These are phyloP conservation scores for Ennomos erosarius DNA, from an alignment of 2,888 invertebrate species.

Conservation along the genomic window DNA sequence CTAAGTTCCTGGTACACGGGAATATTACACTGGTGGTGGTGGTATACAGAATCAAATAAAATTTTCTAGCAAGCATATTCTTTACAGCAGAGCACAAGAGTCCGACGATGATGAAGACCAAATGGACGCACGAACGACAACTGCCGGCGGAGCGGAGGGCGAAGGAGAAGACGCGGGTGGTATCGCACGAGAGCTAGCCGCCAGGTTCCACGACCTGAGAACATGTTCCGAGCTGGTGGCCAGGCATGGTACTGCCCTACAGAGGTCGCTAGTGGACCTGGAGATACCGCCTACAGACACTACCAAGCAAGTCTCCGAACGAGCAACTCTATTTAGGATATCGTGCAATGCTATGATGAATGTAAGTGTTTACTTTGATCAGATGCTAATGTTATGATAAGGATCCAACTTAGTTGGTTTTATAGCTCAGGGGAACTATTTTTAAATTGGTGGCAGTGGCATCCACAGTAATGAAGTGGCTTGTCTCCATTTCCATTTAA, in stretches of 20 bases:
- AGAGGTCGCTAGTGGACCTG: conserved; percentile 91
- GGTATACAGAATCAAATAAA: background rate
- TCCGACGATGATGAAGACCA: conserved; percentile 91
- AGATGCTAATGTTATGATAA: too few species aligned
- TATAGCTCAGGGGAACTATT: too few species aligned
- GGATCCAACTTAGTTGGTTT: too few species aligned
- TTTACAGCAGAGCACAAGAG: conserved; percentile 87
- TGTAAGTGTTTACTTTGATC: conserved; percentile 70
- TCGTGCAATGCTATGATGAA: conserved; percentile 99
- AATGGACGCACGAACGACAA: conserved; percentile 74
- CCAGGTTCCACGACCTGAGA: conserved; percentile 93
- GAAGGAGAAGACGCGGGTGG: conserved; percentile 85
- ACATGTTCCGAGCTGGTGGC: conserved; percentile 96
- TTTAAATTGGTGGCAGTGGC: too few species aligned
- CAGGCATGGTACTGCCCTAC: conserved; percentile 94
- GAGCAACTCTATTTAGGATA: conserved; percentile 97
- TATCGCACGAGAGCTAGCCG: conserved; percentile 89
- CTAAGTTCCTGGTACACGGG: too few species aligned
- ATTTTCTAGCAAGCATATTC: background rate
- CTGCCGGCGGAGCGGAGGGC: conserved; percentile 81
- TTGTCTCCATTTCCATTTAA: too few species aligned
- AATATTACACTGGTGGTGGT: too few species aligned
- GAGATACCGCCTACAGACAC: conserved; percentile 90
- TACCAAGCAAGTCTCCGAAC: conserved; percentile 95
- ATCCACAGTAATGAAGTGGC: too few species aligned